Percentiles rank a stretch among this genome's conserved stretches.
Evolutionary conservation across 2,888 invertebrate species (phyloP).

Genomic region (Diloba caeruleocephala): DNA sequence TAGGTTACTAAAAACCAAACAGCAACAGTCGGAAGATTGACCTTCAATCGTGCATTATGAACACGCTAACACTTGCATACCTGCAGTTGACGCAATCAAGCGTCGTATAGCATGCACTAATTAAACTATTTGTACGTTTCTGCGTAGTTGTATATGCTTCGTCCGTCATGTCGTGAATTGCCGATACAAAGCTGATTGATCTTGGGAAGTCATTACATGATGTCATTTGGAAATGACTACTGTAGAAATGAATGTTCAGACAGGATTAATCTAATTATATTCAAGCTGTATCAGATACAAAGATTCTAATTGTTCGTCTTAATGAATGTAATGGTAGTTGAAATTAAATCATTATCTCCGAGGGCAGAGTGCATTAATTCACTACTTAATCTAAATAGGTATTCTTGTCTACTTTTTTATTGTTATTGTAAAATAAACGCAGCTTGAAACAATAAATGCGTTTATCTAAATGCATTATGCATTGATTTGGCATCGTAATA

Average conservation of each 20-base stretch:
- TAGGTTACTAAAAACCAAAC: too few relatives aligned
- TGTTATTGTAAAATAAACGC: not conserved
- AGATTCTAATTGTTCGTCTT: conserved; percentile 14
- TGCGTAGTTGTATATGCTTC: conserved; percentile 25
- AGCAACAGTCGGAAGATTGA: conserved; percentile 6
- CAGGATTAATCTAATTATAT: conserved; percentile 3
- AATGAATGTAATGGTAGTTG: conserved; percentile 22
- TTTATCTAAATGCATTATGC: conserved; percentile 2
- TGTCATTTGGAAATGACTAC: conserved; percentile 18
- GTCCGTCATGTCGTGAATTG: conserved; percentile 4
- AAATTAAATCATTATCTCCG: conserved; percentile 10
- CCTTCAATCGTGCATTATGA: conserved; percentile 27
- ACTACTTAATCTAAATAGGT: conserved; percentile 14
- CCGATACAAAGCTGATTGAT: conserved; percentile 16
- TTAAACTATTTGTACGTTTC: conserved; percentile 40
- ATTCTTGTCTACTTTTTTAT: not conserved
- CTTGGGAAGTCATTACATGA: conserved; percentile 20
- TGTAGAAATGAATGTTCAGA: conserved; percentile 10
- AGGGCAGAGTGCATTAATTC: conserved; percentile 21
- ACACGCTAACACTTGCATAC: conserved; percentile 22
- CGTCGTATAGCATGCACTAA: conserved; percentile 44
- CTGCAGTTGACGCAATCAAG: conserved; percentile 33
- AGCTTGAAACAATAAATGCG: conserved; percentile 17
- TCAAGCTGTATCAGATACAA: not conserved
- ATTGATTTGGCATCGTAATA: conserved; percentile 6